Conservation (phyloP, 2,113 vertebrate species). For the Rhea americana region DNA sequence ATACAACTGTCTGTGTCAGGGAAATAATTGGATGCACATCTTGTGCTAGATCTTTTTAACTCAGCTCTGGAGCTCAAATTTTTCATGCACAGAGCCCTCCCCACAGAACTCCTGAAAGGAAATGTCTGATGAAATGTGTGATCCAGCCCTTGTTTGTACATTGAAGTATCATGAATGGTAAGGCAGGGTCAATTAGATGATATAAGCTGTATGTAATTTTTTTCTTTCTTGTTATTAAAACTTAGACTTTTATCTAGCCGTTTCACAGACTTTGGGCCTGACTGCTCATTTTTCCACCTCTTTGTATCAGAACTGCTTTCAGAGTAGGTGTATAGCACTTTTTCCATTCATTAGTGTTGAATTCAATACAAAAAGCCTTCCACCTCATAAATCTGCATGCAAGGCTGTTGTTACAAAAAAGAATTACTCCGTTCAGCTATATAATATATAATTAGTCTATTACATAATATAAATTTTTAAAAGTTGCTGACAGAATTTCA, state of each 20-base stretch:
- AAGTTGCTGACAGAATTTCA: not conserved
- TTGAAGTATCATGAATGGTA: not conserved
- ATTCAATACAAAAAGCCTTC: not conserved
- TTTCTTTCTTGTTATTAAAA: not conserved
- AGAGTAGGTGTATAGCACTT: rapidly evolving
- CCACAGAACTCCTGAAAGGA: not conserved
- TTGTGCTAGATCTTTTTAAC: not conserved
- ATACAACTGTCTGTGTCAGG: not conserved
- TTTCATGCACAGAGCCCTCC: not conserved
- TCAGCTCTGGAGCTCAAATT: not conserved
- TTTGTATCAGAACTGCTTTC: not conserved
- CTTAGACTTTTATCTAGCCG: not conserved
- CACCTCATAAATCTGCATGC: not conserved
- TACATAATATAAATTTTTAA: not conserved
- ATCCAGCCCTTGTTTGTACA: not conserved
- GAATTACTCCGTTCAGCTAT: not conserved
- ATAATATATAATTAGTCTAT: not conserved
- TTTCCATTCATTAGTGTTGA: not conserved
- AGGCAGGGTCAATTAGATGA: not conserved
- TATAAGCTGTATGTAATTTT: rapidly evolving
- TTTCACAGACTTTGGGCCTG: not conserved
- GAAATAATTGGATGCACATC: rapidly evolving
- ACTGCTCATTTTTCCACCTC: not conserved
- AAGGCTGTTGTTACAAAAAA: not conserved
- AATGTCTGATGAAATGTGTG: rapidly evolving